Evolutionary conservation across 2,888 invertebrate species (phyloP), one percentile per base, ranked within the genome.

Genomic region (Drosophila engyochracea): DNA sequence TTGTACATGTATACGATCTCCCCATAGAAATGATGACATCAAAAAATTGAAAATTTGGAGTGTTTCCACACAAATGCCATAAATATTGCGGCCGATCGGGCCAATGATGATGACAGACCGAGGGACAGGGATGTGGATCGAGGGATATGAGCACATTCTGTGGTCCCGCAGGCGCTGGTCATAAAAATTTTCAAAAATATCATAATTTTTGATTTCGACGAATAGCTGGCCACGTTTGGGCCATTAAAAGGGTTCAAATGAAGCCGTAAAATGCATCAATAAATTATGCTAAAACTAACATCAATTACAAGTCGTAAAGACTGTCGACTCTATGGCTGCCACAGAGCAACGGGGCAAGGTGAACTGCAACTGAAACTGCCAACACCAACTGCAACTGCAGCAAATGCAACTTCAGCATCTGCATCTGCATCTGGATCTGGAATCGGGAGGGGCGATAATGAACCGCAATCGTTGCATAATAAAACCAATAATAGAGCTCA

Each of bases 211-310:
- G 63, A 84, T 87, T 90, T 76, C 74, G 64, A 37, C 49, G 90
- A 89, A 90, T 76, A 62, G 66, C 39, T 31, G 70, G 67, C 76
- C 79, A 78, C 76, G 74, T 71, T 65, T 33, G 52, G 70, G 86
- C 82, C 80, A 91, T 91, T 84, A 91, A 91, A 91, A 85, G 85
- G 91, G 88, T 91, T 91, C 82, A 84, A 83, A 82, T 90, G 91
- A 90, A 89, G 88, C 85, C 70, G 83, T 91, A 82, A 91, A 90
- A 83, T 79, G 76, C 61, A 74, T 61, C 88, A 75, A 91, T 91
- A 91, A 91, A 91, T 91, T 87, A 90, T 89, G 90, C 79, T 79
- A 91, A 91, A 91, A 91, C 91, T 79, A 91, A 91, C 91, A 91
- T 91, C 91, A 91, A 91, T 90, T 91, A 91, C 90, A 82, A 82